Base-by-base conservation (phyloP, 2,888 invertebrate species). In the Phengaris arion region DNA sequence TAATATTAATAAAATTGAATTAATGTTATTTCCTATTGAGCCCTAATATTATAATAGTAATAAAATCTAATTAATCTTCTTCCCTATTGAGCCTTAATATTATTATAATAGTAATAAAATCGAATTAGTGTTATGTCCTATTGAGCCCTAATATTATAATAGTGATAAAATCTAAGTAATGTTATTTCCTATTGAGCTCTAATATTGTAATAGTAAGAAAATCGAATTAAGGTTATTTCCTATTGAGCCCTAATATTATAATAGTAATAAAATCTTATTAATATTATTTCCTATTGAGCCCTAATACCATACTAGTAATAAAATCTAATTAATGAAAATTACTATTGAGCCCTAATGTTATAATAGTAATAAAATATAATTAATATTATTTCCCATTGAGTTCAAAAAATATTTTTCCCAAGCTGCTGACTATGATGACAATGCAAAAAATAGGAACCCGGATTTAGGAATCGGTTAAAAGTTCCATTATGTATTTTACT, bases 391-490 rank as follows among this genome's bases (percentile, higher is more conserved):
- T 35, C 35, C 35, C 8, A 15, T 9, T 59, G 22, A 59, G 59
- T 59, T 22, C 22, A 15, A 22, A 59, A 15, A 57, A 22, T 15
- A 22, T 22, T 59, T 64, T 64, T 45, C 64, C 64, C 64, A 64
- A 64, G 64, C 6, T 15, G 2, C 59, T 64, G 64, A 22, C 59
- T 59, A 59, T 22, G 7, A 57, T 57, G 59, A 64, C 35, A 8
- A 12, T 6, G 64, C 64, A 64, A 45, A 45, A 64, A 64, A 45
- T 64, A 35, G 12, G 13, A 64, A 64, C 64, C 13, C 64, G 64
- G 64, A 45, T 13, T 64, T 64, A 64, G 35, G 64, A 64, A 64
- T 64, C 64, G 35, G 64, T 64, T 64, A 64, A 45, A 64, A 64
- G 35, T 64, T 64, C 35, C 64, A 45, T 64, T 64, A 64, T 64